Conservation (phyloP, 2,797 vertebrate genomes). For the Ficedula albicollis region DNA sequence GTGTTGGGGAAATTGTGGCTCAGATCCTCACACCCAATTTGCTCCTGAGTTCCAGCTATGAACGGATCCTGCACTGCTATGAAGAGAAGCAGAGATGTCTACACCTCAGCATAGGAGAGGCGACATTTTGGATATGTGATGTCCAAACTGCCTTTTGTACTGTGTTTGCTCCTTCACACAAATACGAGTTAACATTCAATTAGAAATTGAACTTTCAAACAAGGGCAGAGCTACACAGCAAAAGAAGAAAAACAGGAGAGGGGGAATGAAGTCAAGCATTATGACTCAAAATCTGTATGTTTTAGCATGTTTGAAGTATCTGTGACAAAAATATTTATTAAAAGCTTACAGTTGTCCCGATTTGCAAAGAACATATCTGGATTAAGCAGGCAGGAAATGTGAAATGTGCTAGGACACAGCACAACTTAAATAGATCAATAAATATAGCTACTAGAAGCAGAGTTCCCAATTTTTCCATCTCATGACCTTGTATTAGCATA, state of each 20-base stretch:
- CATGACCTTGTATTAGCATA: slow-evolving; percentile 29
- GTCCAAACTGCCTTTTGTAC: not conserved
- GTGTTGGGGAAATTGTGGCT: not conserved
- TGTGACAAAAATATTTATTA: not conserved
- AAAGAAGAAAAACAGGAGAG: not conserved
- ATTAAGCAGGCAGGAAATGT: slow-evolving; percentile 34
- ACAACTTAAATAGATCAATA: slow-evolving; percentile 43
- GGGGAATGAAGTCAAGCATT: not conserved
- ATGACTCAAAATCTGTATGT: not conserved
- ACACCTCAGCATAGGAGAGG: not conserved
- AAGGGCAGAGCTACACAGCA: not conserved
- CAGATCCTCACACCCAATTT: not conserved
- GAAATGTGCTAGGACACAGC: not conserved
- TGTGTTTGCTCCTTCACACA: not conserved
- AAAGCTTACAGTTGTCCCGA: not conserved
- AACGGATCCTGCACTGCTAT: not conserved
- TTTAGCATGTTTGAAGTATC: not conserved
- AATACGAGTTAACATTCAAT: rapidly evolving
- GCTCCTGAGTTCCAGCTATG: not conserved
- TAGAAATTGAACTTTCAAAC: not conserved
- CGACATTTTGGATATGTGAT: not conserved
- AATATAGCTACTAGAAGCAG: not conserved
- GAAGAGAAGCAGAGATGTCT: not conserved
- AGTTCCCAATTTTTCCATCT: slow-evolving; percentile 2
- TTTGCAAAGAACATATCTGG: not conserved